phyloP scores from a whole-genome alignment of 2,888 invertebrate genomes.

The Rhagium mordax region DNA sequence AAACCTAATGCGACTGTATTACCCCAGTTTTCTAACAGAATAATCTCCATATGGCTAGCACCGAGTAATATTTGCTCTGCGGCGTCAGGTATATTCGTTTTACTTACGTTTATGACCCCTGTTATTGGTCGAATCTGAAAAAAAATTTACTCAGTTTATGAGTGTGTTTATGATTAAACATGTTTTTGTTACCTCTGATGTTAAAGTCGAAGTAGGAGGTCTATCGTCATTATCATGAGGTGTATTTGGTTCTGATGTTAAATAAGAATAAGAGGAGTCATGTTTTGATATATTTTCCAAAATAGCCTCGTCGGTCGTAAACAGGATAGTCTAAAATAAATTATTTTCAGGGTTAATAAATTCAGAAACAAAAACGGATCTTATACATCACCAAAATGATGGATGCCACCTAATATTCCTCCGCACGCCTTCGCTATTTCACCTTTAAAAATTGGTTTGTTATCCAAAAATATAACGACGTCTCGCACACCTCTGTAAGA shows the following conservation, averaged over 20 bases:
- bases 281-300: constrained; percentile 75
- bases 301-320: constrained; percentile 84
- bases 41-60: constrained; percentile 70
- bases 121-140: constrained; percentile 55
- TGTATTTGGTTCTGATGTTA: constrained; percentile 61
- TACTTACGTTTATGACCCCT: constrained; percentile 40
- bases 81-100: constrained; percentile 37
- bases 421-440: constrained; percentile 88
- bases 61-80: constrained; percentile 62
- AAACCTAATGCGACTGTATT: constrained; percentile 75
- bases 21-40: constrained; percentile 79
- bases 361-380: constrained; percentile 12
- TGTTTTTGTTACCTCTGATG: constrained; percentile 62
- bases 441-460: constrained; percentile 81
- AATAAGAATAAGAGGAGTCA: constrained; percentile 70
- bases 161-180: too few relatives aligned
- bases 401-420: constrained; percentile 78
- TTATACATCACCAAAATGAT: constrained; percentile 81
- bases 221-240: constrained; percentile 68
- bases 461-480: constrained; percentile 80
- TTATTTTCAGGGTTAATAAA: not conserved
- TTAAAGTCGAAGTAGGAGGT: constrained; percentile 76
- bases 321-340: constrained; percentile 83
- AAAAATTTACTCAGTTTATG: not conserved
- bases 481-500: constrained; percentile 84